Conservation (phyloP, 2,888 invertebrate species). For the Lysandra coridon region DNA sequence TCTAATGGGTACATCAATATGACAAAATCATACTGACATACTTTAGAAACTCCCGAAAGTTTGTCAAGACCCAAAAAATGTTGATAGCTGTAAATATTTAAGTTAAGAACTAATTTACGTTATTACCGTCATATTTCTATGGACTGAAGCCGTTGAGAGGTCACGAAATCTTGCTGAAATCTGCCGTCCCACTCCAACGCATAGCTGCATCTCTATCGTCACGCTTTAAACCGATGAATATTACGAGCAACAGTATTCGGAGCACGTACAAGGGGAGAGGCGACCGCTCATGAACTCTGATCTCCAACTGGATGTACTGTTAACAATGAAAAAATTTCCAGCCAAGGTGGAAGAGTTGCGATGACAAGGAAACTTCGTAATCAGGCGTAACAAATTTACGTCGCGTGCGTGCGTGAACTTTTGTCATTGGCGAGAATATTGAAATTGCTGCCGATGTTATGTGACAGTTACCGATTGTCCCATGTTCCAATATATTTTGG, state of each 20-base stretch:
- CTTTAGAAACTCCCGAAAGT: not conserved
- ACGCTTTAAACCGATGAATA: slow-evolving; percentile 76
- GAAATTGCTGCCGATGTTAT: slow-evolving; percentile 32
- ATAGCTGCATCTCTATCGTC: slow-evolving; percentile 57
- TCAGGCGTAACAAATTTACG: slow-evolving; percentile 78
- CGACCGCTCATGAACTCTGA: slow-evolving; percentile 76
- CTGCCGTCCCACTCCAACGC: slow-evolving; percentile 51
- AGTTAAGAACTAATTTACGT: slow-evolving; percentile 81
- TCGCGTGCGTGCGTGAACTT: slow-evolving; percentile 61
- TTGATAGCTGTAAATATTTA: slow-evolving; percentile 62
- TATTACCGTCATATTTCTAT: slow-evolving; percentile 80
- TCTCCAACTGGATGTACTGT: slow-evolving; percentile 70
- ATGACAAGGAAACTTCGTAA: slow-evolving; percentile 76
- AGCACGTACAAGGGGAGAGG: slow-evolving; percentile 68
- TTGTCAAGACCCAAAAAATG: not conserved
- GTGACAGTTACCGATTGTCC: slow-evolving; percentile 31
- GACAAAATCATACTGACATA: not conserved
- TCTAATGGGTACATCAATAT: not conserved
- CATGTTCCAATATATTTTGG: slow-evolving; percentile 23
- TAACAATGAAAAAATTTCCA: slow-evolving; percentile 73
- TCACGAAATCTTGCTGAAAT: slow-evolving; percentile 76
- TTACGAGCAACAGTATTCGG: slow-evolving; percentile 69
- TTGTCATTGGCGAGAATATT: slow-evolving; percentile 34
- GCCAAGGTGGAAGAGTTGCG: slow-evolving; percentile 73
- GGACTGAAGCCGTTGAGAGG: slow-evolving; percentile 78